These are phyloP conservation scores for Grallaria varia DNA, from an alignment of 2,113 vertebrate genomes.

Conservation along the genomic window DNA sequence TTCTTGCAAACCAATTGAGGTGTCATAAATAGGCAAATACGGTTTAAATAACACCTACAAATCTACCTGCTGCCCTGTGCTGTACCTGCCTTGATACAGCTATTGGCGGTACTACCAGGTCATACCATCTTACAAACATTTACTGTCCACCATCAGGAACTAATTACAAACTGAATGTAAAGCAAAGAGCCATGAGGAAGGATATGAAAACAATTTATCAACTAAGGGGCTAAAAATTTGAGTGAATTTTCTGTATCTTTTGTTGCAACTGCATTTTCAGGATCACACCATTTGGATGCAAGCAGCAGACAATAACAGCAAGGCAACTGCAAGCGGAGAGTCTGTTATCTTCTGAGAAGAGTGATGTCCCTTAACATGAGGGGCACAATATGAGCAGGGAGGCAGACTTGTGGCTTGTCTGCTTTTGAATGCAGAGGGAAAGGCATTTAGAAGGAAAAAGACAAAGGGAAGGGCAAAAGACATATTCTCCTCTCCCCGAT, in stretches of 20 bases:
- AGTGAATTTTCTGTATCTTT: background rate
- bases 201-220: background rate
- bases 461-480: background rate
- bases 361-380: background rate
- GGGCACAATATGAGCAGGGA: background rate
- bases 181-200: background rate
- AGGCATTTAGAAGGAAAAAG: conserved; percentile 21
- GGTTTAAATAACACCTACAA: background rate
- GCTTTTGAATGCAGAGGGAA: background rate
- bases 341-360: background rate
- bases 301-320: background rate
- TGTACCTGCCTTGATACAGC: background rate
- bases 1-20: background rate
- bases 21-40: background rate
- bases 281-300: background rate
- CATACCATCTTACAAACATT: background rate
- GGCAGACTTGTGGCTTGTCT: background rate
- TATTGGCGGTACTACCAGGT: background rate
- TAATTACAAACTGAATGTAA: background rate
- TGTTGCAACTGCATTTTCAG: background rate
- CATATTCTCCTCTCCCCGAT: background rate
- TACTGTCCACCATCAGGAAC: background rate
- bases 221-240: background rate
- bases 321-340: background rate
- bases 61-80: background rate